Base-by-base conservation (phyloP, 2,797 vertebrate genomes). In the Melanotaenia nigrans region DNA sequence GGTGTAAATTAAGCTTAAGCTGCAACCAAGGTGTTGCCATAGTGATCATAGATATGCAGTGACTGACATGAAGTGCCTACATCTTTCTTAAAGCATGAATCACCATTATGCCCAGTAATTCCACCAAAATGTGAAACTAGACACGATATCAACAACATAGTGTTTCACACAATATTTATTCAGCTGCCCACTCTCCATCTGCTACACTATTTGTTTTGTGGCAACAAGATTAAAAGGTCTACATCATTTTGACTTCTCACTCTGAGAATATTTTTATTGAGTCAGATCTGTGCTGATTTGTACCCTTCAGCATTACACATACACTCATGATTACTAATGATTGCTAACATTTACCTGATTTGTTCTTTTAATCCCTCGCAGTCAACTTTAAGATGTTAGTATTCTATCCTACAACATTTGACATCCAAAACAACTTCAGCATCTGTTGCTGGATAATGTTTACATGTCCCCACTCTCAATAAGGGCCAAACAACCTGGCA, bases 81-180 rank as follows among this genome's bases (percentile, higher is more conserved):
- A 56, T 63, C 12, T 71, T 87, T 66, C 75, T 70, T 77, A 42
- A 77, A 77, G 33, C 60, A 45, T 88, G 71, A 88, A 66, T 85
- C 83, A 84, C 51, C 24, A 22, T 51, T 57, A 79, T 73, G 79
- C 68, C 51, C 22, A 61, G 56, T 69, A 69, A 71, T 78, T 63
- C 35, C 51, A 30, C 54, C 42, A 30, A 2, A 67, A 71, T 70
- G 73, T 79, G 36, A 61, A 77, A 71, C 57, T 54, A 72, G 40
- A 60, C 76, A 66, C 51, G 64, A 70, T 60, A 78, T 77, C n/a
- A 1, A 22, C 54, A 74, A 62, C 59, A 75, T 28, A 25, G 14
- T 28, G 65, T 65, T 76, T 76, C 62, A 65, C 55, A 63, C 61
- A 71, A 58, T 60, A 67, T 78, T 69, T 61, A 62, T 66, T 78